Evolutionary conservation across 2,113 vertebrate species (phyloP), one percentile per base, ranked within the genome.

Genomic region (Prunella himalayana): DNA sequence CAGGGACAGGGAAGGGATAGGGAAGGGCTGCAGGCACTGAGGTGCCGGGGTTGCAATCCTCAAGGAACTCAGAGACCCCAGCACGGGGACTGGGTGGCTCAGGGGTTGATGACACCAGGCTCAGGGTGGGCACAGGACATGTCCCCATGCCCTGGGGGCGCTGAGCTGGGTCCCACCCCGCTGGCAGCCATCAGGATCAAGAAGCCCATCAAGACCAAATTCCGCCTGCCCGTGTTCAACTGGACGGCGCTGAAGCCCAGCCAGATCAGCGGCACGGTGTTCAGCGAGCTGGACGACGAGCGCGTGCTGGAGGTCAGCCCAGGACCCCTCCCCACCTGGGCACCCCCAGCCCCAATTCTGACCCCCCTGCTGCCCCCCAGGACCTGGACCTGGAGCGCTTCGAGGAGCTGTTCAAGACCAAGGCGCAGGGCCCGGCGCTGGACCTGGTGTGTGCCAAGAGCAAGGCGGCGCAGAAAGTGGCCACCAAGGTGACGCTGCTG

Each of bases 151-250:
- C 63, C 47, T 0, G 5, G 53, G 4, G 24, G 24, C 16, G 22
- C 86, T 91, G 76, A 92, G 61, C 80, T 1, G 4, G 13, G 23
- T 37, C 42, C 79, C 30, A 13, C 30, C 15, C 37, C 2, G 11
- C 90, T 44, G 96, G 80, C 95, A 99, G 99, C 99, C 23, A 99
- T 99, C 96, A 98, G 99, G n/a, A 99, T 99, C 95, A 99, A 99
- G 98, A 99, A 99, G 60, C 99, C 99, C 31, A 99, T 99, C 95
- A 99, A 99, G 98, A 99, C 99, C 65, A 99, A 99, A 94, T 99
- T 99, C 98, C 99, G 99, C 10, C 72, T 99, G 92, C 99, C 99
- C 0, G 98, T 99, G 64, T 99, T 99, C 97, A 99, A 99, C 97
- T 99, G 99, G 99, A 99, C 99, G 1, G 99, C 99, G 1, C 90